Evolutionary conservation across 35 echinoderm and acorn worm species (phyloP).

Genomic region (Acanthaster planci): DNA sequence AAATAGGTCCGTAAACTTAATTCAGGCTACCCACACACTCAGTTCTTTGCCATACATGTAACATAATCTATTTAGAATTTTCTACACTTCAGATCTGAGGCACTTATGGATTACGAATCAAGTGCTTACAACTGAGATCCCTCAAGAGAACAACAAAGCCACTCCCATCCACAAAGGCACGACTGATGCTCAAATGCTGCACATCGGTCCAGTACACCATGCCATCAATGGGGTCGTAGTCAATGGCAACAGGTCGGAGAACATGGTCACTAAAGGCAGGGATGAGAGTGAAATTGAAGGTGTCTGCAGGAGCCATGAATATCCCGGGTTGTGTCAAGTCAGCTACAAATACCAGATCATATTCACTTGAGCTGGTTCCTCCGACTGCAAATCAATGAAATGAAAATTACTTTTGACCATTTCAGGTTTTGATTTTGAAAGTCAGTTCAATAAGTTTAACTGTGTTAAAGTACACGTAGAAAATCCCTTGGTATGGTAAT

Average conservation of each 20-base stretch:
- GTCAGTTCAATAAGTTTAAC: too few species aligned
- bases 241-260: conserved; percentile 33
- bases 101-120: too few species aligned
- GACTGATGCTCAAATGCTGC: neutral
- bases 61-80: too few species aligned
- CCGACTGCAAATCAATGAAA: neutral
- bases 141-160: neutral
- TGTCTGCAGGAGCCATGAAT: neutral
- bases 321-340: neutral
- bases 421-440: too few species aligned
- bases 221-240: conserved; percentile 46
- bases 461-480: too few species aligned
- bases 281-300: conserved; percentile 22
- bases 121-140: too few species aligned
- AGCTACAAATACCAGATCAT: conserved; percentile 5
- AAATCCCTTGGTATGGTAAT: too few species aligned
- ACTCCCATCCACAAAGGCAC: conserved; percentile 1
- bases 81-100: too few species aligned
- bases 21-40: too few species aligned
- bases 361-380: too few species aligned
- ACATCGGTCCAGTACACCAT: conserved; percentile 53
- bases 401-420: neutral
- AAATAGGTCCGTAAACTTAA: too few species aligned
- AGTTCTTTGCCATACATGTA: too few species aligned
- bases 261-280: neutral